Percentiles rank a stretch among this genome's conserved stretches.
Conservation (phyloP, 1,140 invertebrate species). For the Thaumetopoea pityocampa region DNA sequence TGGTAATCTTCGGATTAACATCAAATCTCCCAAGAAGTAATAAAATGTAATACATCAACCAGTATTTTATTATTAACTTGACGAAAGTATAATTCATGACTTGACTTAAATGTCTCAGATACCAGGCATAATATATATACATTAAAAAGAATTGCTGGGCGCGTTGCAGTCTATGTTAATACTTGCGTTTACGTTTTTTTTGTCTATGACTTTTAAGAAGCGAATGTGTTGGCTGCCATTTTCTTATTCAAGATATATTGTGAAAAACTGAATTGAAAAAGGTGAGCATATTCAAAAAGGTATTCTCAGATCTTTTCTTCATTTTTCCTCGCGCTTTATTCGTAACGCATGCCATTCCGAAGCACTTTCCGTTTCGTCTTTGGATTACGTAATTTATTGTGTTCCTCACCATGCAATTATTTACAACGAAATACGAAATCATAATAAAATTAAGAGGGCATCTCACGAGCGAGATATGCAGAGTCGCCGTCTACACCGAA, state of each 20-base stretch:
- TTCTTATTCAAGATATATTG: conserved; percentile 45
- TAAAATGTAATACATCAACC: too few relatives aligned
- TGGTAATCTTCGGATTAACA: too few relatives aligned
- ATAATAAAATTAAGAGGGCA: conserved; percentile 44
- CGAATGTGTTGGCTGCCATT: conserved; percentile 69
- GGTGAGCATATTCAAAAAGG: conserved; percentile 56
- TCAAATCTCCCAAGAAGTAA: too few relatives aligned
- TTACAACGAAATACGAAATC: conserved; percentile 44
- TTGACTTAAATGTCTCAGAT: not conserved
- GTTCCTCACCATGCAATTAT: conserved; percentile 57
- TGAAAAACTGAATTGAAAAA: conserved; percentile 41
- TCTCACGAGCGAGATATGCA: conserved; percentile 48
- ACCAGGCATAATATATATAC: not conserved
- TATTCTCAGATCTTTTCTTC: conserved; percentile 31
- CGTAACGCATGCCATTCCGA: conserved; percentile 41
- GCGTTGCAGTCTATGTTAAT: not conserved
- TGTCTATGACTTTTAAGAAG: conserved; percentile 43
- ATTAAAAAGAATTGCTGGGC: not conserved
- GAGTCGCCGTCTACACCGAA: conserved; percentile 74
- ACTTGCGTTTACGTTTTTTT: conserved; percentile 25
- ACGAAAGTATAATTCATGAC: too few relatives aligned
- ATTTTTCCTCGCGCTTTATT: conserved; percentile 33
- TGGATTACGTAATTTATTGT: conserved; percentile 72
- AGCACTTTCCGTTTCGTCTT: conserved; percentile 35
- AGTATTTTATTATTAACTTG: too few relatives aligned